Evolutionary conservation across 1,140 invertebrate genomes (phyloP).

Genomic region (Homarus americanus): DNA sequence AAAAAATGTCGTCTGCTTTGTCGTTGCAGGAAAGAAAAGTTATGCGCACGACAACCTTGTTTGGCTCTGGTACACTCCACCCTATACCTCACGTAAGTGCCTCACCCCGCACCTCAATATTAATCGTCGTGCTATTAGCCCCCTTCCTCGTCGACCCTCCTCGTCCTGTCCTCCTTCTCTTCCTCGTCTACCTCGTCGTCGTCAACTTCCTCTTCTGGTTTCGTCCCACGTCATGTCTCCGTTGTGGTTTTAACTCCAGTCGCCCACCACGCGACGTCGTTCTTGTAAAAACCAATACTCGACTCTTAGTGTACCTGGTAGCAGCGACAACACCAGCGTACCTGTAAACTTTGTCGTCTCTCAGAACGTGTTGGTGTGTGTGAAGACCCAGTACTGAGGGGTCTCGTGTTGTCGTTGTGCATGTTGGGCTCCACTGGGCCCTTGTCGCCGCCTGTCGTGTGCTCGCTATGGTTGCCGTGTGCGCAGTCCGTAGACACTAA

Average conservation of each 20-base stretch:
- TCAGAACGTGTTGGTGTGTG: neutral
- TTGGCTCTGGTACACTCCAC: conserved; percentile 55
- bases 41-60: conserved; percentile 50
- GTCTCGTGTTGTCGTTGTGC: neutral
- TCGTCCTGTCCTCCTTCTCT: neutral
- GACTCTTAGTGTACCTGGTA: conserved; percentile 1
- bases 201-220: too few relatives aligned
- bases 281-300: too few relatives aligned
- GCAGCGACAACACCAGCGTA: conserved; percentile 11
- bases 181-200: neutral
- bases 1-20: conserved; percentile 28
- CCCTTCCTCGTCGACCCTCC: neutral
- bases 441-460: neutral
- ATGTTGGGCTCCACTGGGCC: neutral
- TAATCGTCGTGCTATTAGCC: neutral
- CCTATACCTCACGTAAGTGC: conserved; percentile 56
- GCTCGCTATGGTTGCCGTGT: neutral
- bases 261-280: neutral
- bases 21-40: conserved; percentile 47
- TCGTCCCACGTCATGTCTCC: neutral
- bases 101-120: neutral
- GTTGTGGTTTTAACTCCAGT: neutral
- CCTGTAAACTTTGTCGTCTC: neutral
- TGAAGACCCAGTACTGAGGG: neutral
- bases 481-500: too few relatives aligned